Base-by-base conservation (phyloP, 2,797 vertebrate genomes). In the Coregonus suidteri region DNA sequence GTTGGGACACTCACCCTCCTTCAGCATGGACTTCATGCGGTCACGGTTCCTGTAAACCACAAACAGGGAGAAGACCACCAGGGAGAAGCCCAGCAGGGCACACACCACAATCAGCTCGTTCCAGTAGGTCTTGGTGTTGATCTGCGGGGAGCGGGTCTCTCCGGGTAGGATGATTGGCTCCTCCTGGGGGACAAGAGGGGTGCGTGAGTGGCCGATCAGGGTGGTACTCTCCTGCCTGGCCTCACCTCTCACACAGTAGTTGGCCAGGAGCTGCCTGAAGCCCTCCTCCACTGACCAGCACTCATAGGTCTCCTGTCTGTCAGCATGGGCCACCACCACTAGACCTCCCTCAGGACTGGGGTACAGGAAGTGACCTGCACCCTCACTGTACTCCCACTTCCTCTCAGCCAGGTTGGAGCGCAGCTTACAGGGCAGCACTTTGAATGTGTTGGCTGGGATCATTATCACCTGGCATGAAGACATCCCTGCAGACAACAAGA, bases 231-330 rank as follows among this genome's bases (percentile, higher is more conserved):
- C 87, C 1, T 80, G 84, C 0, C 31, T 86, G 6, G 91, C 91
- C 53, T 91, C 93, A 0, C 95, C 81, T 0, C 83, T 81, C 51
- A 97, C 95, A 0, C 97, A 98, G 88, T 97, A 98, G 88, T 94
- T 97, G 51, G 95, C 95, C 88, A 97, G 91, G 80, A 97, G 92
- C 90, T 98, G 96, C 64, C n/a, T 91, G 91, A 97, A 97, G 30
- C 92, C 93, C 35, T 95, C 94, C 84, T 98, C 97, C 74, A 94
- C 87, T 0, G 97, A 96, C 97, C 97, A 98, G 90, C 97, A 98
- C 88, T 98, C 95, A 0, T 97, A 98, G 14, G 86, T 91, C 71
- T 97, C 96, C 0, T 84, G 86, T 0, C 86, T 91, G 72, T 94
- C 93, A 0, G 89, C 92, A 81, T 93, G 93, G 25, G 96, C 96